Percentiles rank a stretch among this genome's conserved stretches.
phyloP scores from a whole-genome alignment of 2,888 invertebrate genomes.

The Habrosyne pyritoides region DNA sequence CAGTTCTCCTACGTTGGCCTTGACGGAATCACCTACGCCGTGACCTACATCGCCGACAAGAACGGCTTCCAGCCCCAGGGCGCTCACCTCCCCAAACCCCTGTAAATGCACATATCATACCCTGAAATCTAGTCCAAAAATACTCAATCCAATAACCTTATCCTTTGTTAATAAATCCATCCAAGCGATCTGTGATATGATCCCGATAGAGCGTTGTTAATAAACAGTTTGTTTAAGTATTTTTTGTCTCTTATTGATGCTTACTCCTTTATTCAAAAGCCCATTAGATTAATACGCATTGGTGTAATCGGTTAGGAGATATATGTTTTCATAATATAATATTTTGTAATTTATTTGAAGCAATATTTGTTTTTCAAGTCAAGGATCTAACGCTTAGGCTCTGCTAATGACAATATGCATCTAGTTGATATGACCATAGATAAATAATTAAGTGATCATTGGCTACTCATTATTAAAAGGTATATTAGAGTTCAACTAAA shows the following conservation, averaged over 20 bases:
- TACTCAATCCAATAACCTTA: constrained; percentile 21
- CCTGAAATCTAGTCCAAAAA: constrained; percentile 26
- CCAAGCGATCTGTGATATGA: constrained; percentile 77
- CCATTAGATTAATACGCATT: background rate
- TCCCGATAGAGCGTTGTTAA: constrained; percentile 59
- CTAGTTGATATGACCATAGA: too few species aligned
- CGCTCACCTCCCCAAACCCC: constrained; percentile 52
- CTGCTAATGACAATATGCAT: background rate
- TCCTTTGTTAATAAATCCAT: constrained; percentile 49
- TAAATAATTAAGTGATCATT: too few species aligned
- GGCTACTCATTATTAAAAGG: too few species aligned
- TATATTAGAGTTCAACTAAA: too few species aligned
- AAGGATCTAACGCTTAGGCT: background rate
- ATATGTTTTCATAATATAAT: background rate
- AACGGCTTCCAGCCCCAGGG: constrained; percentile 78
- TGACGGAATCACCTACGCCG: constrained; percentile 72
- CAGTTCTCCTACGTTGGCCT: constrained; percentile 68
- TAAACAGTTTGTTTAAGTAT: constrained; percentile 57
- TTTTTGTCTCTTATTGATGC: constrained; percentile 14
- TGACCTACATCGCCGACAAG: constrained; percentile 79
- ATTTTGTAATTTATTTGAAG: background rate
- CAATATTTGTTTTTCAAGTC: background rate
- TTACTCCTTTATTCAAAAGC: background rate
- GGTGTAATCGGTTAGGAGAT: background rate
- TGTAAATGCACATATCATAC: constrained; percentile 10